Conservation (phyloP, 53 echinoderm and acorn worm genomes). For the Pentamera pediparva region DNA sequence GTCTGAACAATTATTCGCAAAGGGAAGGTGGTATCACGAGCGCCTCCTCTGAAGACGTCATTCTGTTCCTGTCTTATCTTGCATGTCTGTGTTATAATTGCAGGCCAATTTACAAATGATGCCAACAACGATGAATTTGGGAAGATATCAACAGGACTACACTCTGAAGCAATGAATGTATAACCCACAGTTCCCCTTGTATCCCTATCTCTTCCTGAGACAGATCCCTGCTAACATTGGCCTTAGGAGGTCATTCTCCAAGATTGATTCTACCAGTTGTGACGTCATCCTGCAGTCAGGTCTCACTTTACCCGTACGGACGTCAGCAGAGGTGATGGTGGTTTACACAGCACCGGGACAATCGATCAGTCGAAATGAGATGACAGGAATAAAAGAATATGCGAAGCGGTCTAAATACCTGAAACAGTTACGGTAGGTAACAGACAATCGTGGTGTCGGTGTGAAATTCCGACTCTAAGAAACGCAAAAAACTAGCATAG, state of each 20-base stretch:
- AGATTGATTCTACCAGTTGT: conserved; percentile 10
- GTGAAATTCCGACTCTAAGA: conserved; percentile 9
- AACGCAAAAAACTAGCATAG: no score
- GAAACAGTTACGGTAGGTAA: conserved; percentile 13
- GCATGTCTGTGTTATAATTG: background rate
- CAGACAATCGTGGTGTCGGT: background rate
- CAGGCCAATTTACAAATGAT: conserved; percentile 1
- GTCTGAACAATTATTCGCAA: background rate
- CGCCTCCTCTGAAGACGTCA: background rate
- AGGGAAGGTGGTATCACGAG: conserved; percentile 6
- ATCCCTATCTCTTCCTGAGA: conserved; percentile 5
- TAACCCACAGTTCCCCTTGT: background rate
- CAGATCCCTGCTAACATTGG: conserved; percentile 19
- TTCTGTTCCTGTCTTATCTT: background rate
- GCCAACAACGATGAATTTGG: conserved; percentile 4
- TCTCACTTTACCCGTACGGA: conserved; percentile 8
- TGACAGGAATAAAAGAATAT: background rate
- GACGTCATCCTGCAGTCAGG: conserved; percentile 12
- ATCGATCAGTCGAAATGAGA: conserved; percentile 3
- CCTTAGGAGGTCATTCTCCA: conserved; percentile 12
- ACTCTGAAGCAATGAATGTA: background rate
- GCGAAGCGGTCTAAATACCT: conserved; percentile 4
- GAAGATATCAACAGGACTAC: background rate
- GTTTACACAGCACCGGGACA: conserved; percentile 12
- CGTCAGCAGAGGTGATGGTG: conserved; percentile 20